Base-by-base conservation (phyloP, 2,888 invertebrate species). In the Platerodrilus igneus region DNA sequence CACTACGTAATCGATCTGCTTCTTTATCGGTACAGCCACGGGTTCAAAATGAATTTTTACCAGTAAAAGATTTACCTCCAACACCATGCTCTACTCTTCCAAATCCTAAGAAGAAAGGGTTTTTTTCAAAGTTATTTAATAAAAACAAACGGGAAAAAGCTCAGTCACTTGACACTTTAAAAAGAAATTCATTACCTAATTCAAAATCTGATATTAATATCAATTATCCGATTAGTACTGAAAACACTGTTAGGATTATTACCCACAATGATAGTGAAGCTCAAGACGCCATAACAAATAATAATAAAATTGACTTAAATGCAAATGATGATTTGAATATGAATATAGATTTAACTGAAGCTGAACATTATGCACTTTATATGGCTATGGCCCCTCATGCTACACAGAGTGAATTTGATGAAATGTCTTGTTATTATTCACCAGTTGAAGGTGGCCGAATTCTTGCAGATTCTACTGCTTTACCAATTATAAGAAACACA, bases 281-380 rank as follows among this genome's bases (percentile, higher is more conserved):
- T n/a, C n/a, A n/a, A n/a, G n/a, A n/a, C n/a, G 28, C 25, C 10
- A 46, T 34, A 21, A 33, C 43, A 32, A 49, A 45, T 5, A 38
- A 43, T 14, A 45, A 51, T 21, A 28, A 16, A 1, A 40, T 27
- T 5, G 48, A 50, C 19, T 32, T 46, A 15, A 52, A 52, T 23
- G 23, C 37, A 14, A 47, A 43, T 14, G 50, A 49, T 28, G 55
- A 59, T 7, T 42, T 55, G 3, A 59, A 61, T 28, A 54, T 64
- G 23, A 77, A 79, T 39, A 64, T 83, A 25, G 88, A 87, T 52
- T 67, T 90, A 17, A 89, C 89, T 0, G 89, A 90, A 52, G 90
- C 88, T 1, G 91, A 91, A 58, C 86, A 90, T 60, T 90, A 87
- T 64, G 90, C 90, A 18, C 66, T 91, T 41, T 91, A 91, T 55